Base-by-base conservation (phyloP, 2,113 vertebrate species). In the Heptranchias perlo region DNA sequence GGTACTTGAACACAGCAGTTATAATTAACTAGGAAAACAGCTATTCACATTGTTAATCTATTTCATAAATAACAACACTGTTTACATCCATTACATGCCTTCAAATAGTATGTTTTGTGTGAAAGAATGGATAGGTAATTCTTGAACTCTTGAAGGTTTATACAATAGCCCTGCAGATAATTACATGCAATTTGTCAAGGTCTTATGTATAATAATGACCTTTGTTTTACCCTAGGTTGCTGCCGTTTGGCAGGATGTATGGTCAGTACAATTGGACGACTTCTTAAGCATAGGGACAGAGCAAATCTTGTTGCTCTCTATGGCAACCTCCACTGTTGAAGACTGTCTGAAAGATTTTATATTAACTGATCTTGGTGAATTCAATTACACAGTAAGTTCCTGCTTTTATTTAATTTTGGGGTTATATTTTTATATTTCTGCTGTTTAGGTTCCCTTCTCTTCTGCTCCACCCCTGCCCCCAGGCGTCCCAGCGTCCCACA, bases 251-350 rank as follows among this genome's bases (percentile, higher is more conserved):
- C 97, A 98, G 96, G 96, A 97, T 2, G 97, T 99, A 96, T 96
- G 94, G 73, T 97, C 97, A 25, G 95, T 98, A 58, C 97, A 98
- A 39, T 97, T 99, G 95, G 99, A 99, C 96, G 99, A 99, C 96
- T 99, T 99, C 96, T 61, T 98, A 96, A 97, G 98, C 96, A 97
- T 96, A 97, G 99, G 99, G 96, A 98, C 97, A 44, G 99, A 99
- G 67, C 99, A 99, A 97, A 97, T 99, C 67, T 96, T 99, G 52
- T 84, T 99, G 52, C 58, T 99, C 97, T 98, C 98, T 97, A 96
- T 98, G 84, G 97, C 98, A 94, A 96, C 96, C 2, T 76, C 67
- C n/a, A 96, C 95, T 73, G 94, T 96, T 92, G 96, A 97, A 91
- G 96, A 97, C 0, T 86, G 84, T 3, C 84, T 98, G 96, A 97